A percentile compares a stretch with the other conserved stretches of the same genome.
Evolutionary conservation across 2,888 invertebrate species (phyloP).

Genomic region (Elgonia sp.): DNA sequence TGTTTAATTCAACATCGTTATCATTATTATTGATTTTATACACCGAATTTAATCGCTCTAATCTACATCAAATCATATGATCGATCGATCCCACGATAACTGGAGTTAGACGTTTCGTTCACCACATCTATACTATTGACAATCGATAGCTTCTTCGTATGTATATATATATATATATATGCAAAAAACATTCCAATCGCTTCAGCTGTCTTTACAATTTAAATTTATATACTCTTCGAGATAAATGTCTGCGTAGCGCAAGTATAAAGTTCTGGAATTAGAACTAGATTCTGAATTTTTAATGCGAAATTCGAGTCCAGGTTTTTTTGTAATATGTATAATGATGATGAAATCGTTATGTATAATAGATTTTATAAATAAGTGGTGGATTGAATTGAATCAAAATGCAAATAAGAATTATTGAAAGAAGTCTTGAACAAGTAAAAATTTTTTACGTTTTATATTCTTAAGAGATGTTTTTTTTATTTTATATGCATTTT

Average conservation of each 20-base stretch:
- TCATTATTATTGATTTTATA: constrained; percentile 26
- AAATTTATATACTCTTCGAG: constrained; percentile 27
- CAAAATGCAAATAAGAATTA: no score
- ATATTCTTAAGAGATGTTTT: no score
- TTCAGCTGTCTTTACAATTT: constrained; percentile 28
- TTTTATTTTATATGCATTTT: no score
- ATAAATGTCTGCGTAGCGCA: not conserved
- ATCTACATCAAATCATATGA: constrained; percentile 36
- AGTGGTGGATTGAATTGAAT: no score
- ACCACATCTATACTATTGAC: constrained; percentile 76
- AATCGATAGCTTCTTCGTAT: constrained; percentile 78
- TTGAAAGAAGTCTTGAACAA: no score
- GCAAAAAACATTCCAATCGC: constrained; percentile 39
- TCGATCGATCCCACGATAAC: constrained; percentile 54
- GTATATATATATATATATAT: constrained; percentile 3
- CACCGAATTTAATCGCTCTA: constrained; percentile 29
- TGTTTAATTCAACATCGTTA: constrained; percentile 23
- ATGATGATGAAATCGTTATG: no score
- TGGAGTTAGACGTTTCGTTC: constrained; percentile 72
- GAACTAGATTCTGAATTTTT: no score
- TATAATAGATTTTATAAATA: no score
- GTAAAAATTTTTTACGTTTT: no score
- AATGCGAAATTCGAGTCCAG: no score
- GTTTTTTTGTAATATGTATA: no score
- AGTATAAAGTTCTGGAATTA: not conserved